Conservation (phyloP, 2,797 vertebrate genomes). For the Propithecus perrieri region DNA sequence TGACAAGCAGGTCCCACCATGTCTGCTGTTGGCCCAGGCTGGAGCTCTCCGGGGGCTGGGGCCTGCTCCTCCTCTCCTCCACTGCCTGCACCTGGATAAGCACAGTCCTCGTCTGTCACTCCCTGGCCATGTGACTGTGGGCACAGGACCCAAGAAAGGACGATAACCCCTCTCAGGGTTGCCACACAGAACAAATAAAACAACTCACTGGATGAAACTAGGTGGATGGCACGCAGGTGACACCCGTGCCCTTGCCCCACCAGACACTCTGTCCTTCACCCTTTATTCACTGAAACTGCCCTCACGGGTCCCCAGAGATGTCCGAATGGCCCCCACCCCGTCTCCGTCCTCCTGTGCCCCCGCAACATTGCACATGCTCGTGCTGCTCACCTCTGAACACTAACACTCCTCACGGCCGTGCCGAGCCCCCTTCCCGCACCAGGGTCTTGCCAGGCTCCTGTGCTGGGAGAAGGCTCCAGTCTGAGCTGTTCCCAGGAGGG, state of each 20-base stretch:
- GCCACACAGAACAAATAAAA: not conserved
- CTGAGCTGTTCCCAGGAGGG: no score
- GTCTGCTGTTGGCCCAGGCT: not conserved
- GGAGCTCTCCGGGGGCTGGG: not conserved
- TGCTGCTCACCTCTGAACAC: not conserved
- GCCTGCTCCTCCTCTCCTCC: not conserved
- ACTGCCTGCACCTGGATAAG: not conserved
- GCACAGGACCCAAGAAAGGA: not conserved
- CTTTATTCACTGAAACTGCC: not conserved
- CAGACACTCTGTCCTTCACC: not conserved
- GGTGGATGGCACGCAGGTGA: not conserved
- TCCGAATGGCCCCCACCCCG: no score
- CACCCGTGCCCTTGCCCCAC: accelerated
- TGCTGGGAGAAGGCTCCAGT: not conserved
- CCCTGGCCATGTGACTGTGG: not conserved
- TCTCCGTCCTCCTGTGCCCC: not conserved
- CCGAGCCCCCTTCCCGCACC: accelerated
- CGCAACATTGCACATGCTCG: accelerated
- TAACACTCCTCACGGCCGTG: not conserved
- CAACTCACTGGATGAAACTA: not conserved
- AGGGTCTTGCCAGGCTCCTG: not conserved
- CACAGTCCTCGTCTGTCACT: accelerated
- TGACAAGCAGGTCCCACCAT: not conserved
- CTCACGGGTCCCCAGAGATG: not conserved
- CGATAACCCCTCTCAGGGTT: not conserved